Evolutionary conservation across 1,140 invertebrate genomes (phyloP), one percentile per base, ranked within the genome.

Genomic region (Episyrphus balteatus): DNA sequence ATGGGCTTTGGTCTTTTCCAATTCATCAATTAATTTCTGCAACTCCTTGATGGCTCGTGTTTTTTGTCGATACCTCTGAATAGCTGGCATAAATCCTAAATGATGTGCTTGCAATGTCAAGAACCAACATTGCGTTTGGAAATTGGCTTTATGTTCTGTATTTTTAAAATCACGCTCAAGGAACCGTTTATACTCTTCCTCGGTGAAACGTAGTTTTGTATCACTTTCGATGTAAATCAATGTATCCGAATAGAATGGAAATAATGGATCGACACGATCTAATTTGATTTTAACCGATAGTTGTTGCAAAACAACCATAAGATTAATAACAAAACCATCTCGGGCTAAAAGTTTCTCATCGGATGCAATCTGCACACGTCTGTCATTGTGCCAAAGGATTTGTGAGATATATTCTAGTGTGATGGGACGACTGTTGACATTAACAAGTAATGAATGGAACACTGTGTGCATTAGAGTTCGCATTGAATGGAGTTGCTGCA

Each of bases 111-210:
- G 88, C 12, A 98, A 73, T 0, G 93, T 96, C 26, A 98, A 71
- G 69, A 95, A 97, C 88, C 94, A 98, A 65, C 93, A 97, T 54
- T 95, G 88, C 0, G 93, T 97, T 21, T 88, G 84, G 70, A 98
- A 98, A 61, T 93, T 96, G 0, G 83, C 51, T 41, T 53, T 55
- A 19, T 86, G 19, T 44, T 51, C 43, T 70, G 58, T 49, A 7
- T 46, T 10, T 18, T 44, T 11, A 8, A 58, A 65, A 11, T 62
- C 48, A 7, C 54, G 51, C 21, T 56, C 53, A 36, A 84, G 57
- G 84, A 88, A 95, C 34, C 82, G 78, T 13, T 78, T 75, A 12
- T 83, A 82, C 67, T 94, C 86, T 52, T 87, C 81, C 13, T 83
- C 79, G 14, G 82, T 84, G 51, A 83, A 81, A 63, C 86, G 88